These are phyloP conservation scores for Polia nebulosa DNA, from an alignment of 2,888 invertebrate genomes.

Conservation along the genomic window DNA sequence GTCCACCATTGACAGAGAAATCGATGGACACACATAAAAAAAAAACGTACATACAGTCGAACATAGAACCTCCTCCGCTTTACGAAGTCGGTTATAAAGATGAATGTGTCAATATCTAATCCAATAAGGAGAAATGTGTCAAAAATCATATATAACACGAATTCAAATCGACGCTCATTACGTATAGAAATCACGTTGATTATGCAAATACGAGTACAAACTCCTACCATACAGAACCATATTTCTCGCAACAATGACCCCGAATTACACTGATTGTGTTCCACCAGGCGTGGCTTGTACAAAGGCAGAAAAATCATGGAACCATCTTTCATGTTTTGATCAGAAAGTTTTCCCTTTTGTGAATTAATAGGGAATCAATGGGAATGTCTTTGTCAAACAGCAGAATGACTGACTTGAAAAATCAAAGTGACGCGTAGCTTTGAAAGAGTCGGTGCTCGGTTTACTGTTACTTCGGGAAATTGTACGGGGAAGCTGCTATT, in stretches of 20 bases:
- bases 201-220: conserved; percentile 54
- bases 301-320: conserved; percentile 71
- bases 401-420: conserved; percentile 57
- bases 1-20: no score
- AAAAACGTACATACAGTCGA: no score
- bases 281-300: conserved; percentile 52
- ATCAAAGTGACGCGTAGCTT: conserved; percentile 63
- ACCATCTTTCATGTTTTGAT: conserved; percentile 69
- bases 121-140: conserved; percentile 22
- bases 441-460: conserved; percentile 30
- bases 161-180: conserved; percentile 24
- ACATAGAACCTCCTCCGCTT: no score
- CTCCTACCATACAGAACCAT: conserved; percentile 42
- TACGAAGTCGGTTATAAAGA: no score
- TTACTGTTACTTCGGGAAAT: conserved; percentile 35
- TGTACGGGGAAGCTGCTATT: conserved; percentile 11
- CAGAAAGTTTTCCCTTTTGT: conserved; percentile 68
- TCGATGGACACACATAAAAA: no score
- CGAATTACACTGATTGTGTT: conserved; percentile 62
- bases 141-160: conserved; percentile 29
- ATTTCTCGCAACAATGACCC: conserved; percentile 46
- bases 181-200: conserved; percentile 52
- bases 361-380: conserved; percentile 75
- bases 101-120: conserved; percentile 16
- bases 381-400: conserved; percentile 64